phyloP scores from a whole-genome alignment of 2,797 vertebrate species.

The Bradypus variegatus region DNA sequence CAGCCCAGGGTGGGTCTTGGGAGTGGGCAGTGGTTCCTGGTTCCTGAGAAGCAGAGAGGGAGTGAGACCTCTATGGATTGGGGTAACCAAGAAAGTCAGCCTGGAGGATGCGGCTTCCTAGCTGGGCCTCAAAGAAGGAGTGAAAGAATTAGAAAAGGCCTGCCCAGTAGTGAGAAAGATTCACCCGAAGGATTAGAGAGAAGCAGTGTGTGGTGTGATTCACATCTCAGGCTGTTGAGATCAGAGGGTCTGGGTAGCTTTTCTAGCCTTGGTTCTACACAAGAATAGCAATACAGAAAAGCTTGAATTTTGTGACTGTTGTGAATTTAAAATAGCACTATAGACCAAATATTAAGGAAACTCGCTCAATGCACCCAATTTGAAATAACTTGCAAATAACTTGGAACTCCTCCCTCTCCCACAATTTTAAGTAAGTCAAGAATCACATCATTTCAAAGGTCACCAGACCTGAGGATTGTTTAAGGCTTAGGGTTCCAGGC shows the following conservation, averaged over 20 bases:
- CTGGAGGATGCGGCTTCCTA: background rate
- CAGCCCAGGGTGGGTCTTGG: background rate
- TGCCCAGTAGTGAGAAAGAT: background rate
- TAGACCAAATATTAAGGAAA: background rate
- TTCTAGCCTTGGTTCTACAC: background rate
- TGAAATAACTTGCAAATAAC: background rate
- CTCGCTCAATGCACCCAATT: background rate
- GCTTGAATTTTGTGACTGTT: background rate
- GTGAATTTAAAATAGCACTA: background rate
- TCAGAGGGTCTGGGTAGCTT: background rate
- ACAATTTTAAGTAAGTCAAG: background rate
- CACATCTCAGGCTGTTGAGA: background rate
- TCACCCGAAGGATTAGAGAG: background rate
- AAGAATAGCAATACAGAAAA: too few relatives aligned
- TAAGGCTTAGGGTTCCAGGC: background rate
- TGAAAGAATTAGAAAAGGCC: background rate
- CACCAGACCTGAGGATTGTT: background rate
- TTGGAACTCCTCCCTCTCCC: background rate
- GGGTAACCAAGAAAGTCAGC: background rate
- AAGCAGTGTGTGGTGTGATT: background rate
- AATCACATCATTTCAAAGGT: background rate
- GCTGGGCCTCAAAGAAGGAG: background rate
- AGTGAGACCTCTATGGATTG: background rate
- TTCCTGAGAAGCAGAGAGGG: background rate
- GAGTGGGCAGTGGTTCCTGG: background rate